Conservation (phyloP, 2,797 vertebrate species). For the Sardinella longiceps region DNA sequence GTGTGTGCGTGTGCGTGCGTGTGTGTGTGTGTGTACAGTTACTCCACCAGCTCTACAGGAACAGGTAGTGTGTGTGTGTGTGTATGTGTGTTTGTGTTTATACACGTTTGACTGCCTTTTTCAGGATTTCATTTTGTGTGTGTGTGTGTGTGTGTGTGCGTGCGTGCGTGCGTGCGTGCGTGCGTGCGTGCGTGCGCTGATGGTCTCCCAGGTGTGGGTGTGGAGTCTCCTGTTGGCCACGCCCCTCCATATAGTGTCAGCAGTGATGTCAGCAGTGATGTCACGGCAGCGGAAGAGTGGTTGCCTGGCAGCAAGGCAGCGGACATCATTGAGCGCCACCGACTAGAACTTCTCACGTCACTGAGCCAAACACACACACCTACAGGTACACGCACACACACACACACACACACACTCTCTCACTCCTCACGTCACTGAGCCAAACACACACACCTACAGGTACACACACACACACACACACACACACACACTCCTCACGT, state of each 20-base stretch:
- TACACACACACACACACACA: conserved; percentile 62
- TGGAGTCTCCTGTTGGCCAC: not conserved
- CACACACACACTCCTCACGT: conserved; percentile 65
- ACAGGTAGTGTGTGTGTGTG: not conserved
- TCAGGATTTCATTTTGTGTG: too few species aligned
- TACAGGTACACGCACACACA: conserved; percentile 63
- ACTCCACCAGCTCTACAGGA: conserved; percentile 68
- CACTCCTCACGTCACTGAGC: too few species aligned
- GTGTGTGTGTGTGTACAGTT: conserved; percentile 66
- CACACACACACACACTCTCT: too few species aligned
- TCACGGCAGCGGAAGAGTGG: not conserved
- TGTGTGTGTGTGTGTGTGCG: not conserved
- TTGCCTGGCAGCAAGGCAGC: not conserved
- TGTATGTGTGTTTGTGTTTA: conserved; percentile 19
- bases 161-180: not conserved
- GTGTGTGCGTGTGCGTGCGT: not conserved
- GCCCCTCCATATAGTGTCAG: too few species aligned
- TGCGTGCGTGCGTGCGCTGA: conserved; percentile 3
- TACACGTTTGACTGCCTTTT: too few species aligned
- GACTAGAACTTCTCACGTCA: conserved; percentile 29
- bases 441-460: conserved; percentile 65
- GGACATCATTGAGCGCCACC: not conserved
- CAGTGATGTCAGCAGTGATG: not conserved
- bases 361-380: conserved; percentile 39
- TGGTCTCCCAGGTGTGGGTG: not conserved